Conservation (phyloP, 2,888 invertebrate genomes). For the Chaitophorus viminalis region DNA sequence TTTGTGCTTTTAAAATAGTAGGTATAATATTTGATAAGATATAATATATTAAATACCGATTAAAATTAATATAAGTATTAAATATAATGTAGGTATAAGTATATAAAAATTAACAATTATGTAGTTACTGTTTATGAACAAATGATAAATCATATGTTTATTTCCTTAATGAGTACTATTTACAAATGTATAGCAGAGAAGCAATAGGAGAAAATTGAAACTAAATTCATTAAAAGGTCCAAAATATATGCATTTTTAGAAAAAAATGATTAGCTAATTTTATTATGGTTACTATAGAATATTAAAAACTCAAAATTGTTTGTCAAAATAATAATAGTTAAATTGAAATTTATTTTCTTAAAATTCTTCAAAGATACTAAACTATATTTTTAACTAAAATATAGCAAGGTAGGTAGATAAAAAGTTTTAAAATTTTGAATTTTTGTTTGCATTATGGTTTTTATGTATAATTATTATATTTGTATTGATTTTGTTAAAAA, state of each 20-base stretch:
- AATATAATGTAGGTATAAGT: not conserved
- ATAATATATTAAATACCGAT: not conserved
- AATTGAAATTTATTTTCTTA: no score
- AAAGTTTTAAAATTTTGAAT: no score
- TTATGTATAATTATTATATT: no score
- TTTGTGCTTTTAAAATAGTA: not conserved
- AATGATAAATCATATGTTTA: not conserved
- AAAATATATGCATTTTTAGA: not conserved
- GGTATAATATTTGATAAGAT: not conserved
- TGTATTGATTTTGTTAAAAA: no score
- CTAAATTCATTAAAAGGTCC: not conserved
- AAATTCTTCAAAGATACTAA: no score
- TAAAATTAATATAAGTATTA: not conserved
- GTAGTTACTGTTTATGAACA: not conserved
- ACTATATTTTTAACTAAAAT: no score
- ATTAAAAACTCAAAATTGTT: no score
- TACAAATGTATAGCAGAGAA: not conserved
- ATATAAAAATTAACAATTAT: not conserved
- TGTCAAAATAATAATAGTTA: no score
- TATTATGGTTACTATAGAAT: no score
- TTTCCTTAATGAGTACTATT: not conserved
- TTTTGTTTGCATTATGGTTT: no score
- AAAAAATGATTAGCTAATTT: no score
- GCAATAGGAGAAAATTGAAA: not conserved
- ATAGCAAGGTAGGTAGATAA: no score